Evolutionary conservation across 2,888 invertebrate species (phyloP).

Genomic region (Harmothoe impar): DNA sequence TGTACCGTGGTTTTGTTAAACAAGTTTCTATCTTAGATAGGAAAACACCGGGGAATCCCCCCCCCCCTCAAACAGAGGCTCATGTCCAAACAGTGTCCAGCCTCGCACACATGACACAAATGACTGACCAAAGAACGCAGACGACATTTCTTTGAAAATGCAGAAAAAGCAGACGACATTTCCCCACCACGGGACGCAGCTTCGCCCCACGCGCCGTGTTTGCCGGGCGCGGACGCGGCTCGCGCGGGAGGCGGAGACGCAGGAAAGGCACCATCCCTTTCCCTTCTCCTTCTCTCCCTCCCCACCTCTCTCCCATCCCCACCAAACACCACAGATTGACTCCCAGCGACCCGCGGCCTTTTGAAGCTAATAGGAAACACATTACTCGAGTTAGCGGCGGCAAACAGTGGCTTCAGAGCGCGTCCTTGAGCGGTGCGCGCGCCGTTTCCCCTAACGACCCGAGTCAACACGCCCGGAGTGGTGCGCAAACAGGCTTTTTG

Average conservation of each 20-base stretch:
- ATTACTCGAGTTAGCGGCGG: slow-evolving; percentile 3
- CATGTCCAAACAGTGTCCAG: no score
- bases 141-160: slow-evolving; percentile 10
- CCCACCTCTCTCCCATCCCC: background rate
- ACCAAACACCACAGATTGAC: slow-evolving; percentile 32
- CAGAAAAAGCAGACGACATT: background rate
- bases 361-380: slow-evolving; percentile 56
- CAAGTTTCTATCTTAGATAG: no score
- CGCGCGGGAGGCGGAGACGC: background rate
- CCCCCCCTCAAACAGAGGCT: no score
- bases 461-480: slow-evolving; percentile 16
- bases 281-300: background rate
- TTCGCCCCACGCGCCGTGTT: background rate
- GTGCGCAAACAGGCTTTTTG: background rate
- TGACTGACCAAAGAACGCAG: no score
- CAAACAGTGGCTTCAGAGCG: background rate
- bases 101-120: no score
- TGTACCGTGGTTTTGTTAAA: no score
- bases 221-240: background rate
- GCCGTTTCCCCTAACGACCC: slow-evolving; percentile 11
- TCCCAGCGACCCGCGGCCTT: background rate
- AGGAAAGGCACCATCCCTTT: background rate
- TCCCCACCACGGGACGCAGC: background rate
- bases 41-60: no score
- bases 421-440: background rate